Percentiles rank a stretch among this genome's conserved stretches.
Evolutionary conservation across 2,888 invertebrate species (phyloP).

Genomic region (Lasioglossum zephyrum): DNA sequence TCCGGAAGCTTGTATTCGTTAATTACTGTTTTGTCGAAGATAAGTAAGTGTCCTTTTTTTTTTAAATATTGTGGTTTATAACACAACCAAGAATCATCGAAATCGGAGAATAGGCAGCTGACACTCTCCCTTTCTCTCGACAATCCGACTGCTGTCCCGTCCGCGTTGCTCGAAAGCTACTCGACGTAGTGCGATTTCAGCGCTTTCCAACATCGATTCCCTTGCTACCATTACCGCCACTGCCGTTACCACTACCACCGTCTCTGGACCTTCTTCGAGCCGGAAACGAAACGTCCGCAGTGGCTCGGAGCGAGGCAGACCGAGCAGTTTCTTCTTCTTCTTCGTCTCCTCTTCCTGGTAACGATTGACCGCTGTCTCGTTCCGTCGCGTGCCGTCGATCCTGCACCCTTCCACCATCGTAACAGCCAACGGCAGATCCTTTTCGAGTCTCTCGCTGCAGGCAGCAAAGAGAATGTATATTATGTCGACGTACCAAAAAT

Average conservation of each 20-base stretch:
- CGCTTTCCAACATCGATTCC: conserved; percentile 63
- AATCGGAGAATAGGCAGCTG: neutral
- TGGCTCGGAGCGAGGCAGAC: conserved; percentile 25
- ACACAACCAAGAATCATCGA: neutral
- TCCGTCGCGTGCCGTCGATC: neutral
- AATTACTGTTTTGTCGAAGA: no score
- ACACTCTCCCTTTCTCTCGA: conserved; percentile 7
- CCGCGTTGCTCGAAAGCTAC: conserved; percentile 53
- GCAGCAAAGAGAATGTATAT: neutral
- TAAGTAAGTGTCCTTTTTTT: no score
- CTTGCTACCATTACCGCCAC: neutral
- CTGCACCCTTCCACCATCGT: conserved; percentile 17
- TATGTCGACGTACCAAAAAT: neutral
- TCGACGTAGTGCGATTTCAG: conserved; percentile 70
- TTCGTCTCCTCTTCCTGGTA: neutral
- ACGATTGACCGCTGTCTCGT: conserved; percentile 29
- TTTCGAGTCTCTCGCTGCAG: neutral
- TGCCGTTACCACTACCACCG: conserved; percentile 10
- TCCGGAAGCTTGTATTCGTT: no score
- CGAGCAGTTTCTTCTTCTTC: conserved; percentile 23
- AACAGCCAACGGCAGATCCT: conserved; percentile 10
- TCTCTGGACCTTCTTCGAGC: conserved; percentile 50
- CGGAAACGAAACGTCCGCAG: conserved; percentile 66
- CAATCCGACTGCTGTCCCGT: conserved; percentile 14
- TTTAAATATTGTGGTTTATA: neutral